Evolutionary conservation across 2,797 vertebrate genomes (phyloP), one percentile per base, ranked within the genome.

Genomic region (Enteromius treurensis): DNA sequence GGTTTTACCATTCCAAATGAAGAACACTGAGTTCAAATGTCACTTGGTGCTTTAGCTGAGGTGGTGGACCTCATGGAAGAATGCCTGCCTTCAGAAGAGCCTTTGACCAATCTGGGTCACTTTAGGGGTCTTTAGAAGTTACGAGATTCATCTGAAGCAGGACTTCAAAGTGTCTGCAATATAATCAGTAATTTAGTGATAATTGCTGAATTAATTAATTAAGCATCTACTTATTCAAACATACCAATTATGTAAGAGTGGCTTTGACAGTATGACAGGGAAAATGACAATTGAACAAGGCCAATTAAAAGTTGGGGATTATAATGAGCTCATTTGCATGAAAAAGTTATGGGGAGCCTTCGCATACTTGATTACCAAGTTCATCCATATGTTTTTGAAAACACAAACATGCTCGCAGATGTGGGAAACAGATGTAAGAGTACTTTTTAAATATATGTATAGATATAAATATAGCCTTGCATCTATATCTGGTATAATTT

Each of bases 1-100:
- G n/a, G 29, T 67, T 76, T 40, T 15, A 2, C 34, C 37, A 23
- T 68, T 82, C 71, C 26, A 82, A 82, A 76, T 68, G 11, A 82
- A 82, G 60, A 76, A 17, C 17, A 19, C 0, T 4, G 47, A 60
- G 71, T 82, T 82, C 80, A 76, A 82, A 82, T 76, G 62, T 34
- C 60, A 82, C 71, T 75, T 53, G 60, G 32, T 40, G 47, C 17
- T 55, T 76, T 55, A 82, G 42, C 80, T 26, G 23, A 53, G 73
- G 62, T 82, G 40, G n/a, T 21, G 70, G 32, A 53, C 71, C 13
- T 7, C 71, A 68, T 42, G 45, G n/a, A 58, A 37, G 21, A 55
- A 53, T 4, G 13, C 11, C n/a, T 26, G 23, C n/a, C 60, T 82
- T 55, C 62, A 68, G 80, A 82, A 32, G n/a, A 67, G 23, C 4